A percentile compares a stretch with the other conserved stretches of the same genome.
Evolutionary conservation across 2,888 invertebrate genomes (phyloP).

Genomic region (Pantelozetes paolii): DNA sequence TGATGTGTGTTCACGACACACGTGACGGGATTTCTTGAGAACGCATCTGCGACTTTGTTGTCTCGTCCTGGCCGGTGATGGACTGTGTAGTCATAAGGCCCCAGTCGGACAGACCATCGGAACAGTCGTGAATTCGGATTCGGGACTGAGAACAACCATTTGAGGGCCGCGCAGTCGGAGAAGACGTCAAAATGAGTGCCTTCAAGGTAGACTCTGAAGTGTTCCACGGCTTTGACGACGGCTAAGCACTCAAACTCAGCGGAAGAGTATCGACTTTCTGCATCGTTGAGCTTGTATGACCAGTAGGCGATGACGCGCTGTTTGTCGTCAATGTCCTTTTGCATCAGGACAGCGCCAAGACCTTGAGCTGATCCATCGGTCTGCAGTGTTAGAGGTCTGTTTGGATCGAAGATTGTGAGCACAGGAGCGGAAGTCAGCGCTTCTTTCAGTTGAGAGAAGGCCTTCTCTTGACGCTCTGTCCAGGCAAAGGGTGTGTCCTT

Average conservation of each 20-base stretch:
- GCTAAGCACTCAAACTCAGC: constrained; percentile 26
- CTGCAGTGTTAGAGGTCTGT: not conserved
- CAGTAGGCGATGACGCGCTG: constrained; percentile 18
- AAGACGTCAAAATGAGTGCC: not conserved
- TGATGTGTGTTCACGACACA: not conserved
- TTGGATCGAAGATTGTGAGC: not conserved
- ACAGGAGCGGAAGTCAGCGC: constrained; percentile 5
- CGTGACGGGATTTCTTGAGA: no score
- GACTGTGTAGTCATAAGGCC: not conserved
- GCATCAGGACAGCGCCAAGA: constrained; percentile 31
- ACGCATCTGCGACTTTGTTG: no score
- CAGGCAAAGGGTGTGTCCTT: not conserved
- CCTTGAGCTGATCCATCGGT: constrained; percentile 12
- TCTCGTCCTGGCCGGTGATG: not conserved
- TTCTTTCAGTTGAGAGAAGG: constrained; percentile 9
- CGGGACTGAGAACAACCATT: not conserved
- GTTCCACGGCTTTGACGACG: not conserved
- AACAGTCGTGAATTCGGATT: not conserved
- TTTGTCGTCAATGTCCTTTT: not conserved
- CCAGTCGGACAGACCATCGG: not conserved
- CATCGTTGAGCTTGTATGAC: constrained; percentile 43
- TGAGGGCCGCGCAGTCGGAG: not conserved
- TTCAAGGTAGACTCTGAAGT: not conserved
- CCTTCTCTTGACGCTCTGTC: not conserved
- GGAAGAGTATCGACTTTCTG: constrained; percentile 41